Evolutionary conservation across 2,888 invertebrate species (phyloP).

Genomic region (Brachypalpus laphriformis): DNA sequence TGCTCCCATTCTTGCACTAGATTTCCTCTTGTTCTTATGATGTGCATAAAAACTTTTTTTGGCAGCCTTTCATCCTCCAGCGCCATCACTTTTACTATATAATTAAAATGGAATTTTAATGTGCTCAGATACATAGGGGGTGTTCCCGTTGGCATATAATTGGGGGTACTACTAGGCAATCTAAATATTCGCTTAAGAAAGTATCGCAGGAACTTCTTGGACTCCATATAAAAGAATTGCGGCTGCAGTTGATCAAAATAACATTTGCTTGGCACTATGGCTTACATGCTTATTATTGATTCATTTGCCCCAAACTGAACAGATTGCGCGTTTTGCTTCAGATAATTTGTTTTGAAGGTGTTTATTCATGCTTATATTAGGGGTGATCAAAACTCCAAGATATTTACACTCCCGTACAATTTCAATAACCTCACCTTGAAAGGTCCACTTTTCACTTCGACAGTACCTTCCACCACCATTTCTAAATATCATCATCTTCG

Average conservation of each 20-base stretch:
- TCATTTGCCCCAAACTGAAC: neutral
- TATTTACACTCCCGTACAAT: neutral
- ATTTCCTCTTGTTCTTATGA: too few species aligned
- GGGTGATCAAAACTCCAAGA: neutral
- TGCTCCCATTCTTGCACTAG: too few species aligned
- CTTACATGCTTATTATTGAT: neutral
- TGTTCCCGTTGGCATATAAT: too few species aligned
- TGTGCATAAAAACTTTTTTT: too few species aligned
- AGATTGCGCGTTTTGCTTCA: neutral
- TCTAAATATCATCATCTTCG: constrained; percentile 2
- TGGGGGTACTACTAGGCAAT: too few species aligned
- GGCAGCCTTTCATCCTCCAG: too few species aligned
- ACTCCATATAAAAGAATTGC: too few species aligned
- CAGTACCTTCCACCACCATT: neutral
- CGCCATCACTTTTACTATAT: too few species aligned
- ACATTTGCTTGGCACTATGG: neutral
- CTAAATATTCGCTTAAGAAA: too few species aligned
- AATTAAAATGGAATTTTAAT: too few species aligned
- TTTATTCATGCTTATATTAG: neutral
- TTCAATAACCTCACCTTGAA: neutral
- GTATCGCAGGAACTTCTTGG: too few species aligned
- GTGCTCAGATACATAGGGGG: too few species aligned
- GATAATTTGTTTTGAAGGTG: neutral
- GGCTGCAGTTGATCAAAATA: neutral
- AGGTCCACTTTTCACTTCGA: neutral